Base-by-base conservation (phyloP, 2,888 invertebrate species). In the Brachyopa scutellaris region DNA sequence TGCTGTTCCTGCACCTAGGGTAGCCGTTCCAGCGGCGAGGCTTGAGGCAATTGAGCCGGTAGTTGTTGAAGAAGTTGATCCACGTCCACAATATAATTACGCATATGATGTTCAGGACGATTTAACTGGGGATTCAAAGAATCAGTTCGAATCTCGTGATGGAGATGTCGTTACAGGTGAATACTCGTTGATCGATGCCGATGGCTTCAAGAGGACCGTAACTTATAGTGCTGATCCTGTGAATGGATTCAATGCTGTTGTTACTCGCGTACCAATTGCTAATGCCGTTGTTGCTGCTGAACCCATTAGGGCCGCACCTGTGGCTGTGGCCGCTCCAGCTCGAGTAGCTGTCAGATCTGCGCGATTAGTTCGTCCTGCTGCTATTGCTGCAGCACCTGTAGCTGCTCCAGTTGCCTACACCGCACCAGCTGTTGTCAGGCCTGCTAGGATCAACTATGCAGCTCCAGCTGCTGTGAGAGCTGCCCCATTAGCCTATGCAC, bases 151-250 rank as follows among this genome's bases (percentile, higher is more conserved):
- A 13, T 36, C 66, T 17, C 78, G 72, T 13, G 72, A 78, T 40
- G 78, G 78, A 38, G 78, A 78, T 66, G 72, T 78, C 5, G 78
- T 78, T 11, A 72, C 51, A 29, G 78, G 78, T 21, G 78, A 78
- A 59, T 78, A 78, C 7, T 72, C 72, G 0, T 15, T 78, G 13
- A 42, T 72, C 36, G 78, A 78, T 66, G 33, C 78, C 6, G 78
- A 78, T 59, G 72, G 78, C 2, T 78, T 53, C 31, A 72, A 51
- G 64, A 51, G 78, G 31, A 78, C 73, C 36, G 78, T 72, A 6
- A 72, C 72, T 7, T 78, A 78, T 19, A 78, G 66, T 36, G 72
- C 78, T 0, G 78, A 78, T 45, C 53, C 72, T 8, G 66, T 72
- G 0, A 72, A 78, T 66, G 78, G 78, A 59, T 78, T 78, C 26